A percentile compares a stretch with the other conserved stretches of the same genome.
Evolutionary conservation across 1,140 invertebrate genomes (phyloP).

Genomic region (Oryctes rhinoceros): DNA sequence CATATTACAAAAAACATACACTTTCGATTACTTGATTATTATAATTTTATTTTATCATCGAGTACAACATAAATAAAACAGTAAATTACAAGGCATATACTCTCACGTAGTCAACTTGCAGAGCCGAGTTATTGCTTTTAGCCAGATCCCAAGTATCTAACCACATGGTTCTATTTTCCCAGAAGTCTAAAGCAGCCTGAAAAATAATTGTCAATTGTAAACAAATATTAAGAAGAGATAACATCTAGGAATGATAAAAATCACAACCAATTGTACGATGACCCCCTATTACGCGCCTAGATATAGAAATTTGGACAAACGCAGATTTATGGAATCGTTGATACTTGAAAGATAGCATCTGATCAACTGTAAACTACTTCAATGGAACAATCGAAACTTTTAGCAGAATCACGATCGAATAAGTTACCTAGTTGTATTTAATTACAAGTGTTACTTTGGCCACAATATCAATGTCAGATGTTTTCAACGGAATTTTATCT

Average conservation of each 20-base stretch:
- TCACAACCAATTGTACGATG: not conserved
- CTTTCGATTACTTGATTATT: too few relatives aligned
- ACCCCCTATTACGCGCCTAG: not conserved
- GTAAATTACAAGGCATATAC: constrained; percentile 57
- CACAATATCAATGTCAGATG: too few relatives aligned
- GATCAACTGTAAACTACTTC: too few relatives aligned
- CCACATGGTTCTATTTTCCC: constrained; percentile 44
- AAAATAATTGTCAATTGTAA: not conserved
- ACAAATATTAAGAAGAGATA: not conserved
- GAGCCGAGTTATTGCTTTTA: constrained; percentile 39
- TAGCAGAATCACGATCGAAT: too few relatives aligned
- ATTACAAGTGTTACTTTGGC: too few relatives aligned
- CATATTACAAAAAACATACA: too few relatives aligned
- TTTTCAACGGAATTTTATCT: too few relatives aligned
- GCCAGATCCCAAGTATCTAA: constrained; percentile 43
- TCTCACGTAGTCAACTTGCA: constrained; percentile 45
- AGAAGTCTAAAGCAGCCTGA: constrained; percentile 44
- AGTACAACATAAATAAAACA: not conserved
- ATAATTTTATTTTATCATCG: too few relatives aligned
- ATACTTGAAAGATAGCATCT: too few relatives aligned
- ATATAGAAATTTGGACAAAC: not conserved
- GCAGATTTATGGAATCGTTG: too few relatives aligned
- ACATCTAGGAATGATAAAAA: not conserved
- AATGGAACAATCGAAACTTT: too few relatives aligned
- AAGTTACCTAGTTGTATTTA: too few relatives aligned